Percentiles rank a stretch among this genome's conserved stretches.
phyloP scores from a whole-genome alignment of 23 tunicate genomes.

The Styela clava region DNA sequence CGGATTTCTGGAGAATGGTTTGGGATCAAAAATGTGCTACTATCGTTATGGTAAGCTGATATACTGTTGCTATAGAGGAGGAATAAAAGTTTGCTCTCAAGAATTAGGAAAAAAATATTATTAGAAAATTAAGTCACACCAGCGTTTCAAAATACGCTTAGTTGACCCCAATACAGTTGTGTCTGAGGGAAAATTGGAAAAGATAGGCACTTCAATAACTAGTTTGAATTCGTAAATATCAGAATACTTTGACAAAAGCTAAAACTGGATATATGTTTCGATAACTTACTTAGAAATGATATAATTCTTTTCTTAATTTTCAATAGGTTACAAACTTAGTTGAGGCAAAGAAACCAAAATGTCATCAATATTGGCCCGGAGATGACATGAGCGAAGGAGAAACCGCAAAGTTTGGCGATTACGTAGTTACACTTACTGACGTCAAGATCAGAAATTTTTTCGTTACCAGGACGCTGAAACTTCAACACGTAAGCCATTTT shows the following conservation, averaged over 20 bases:
- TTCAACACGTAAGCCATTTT: slow-evolving; percentile 54
- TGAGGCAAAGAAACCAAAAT: slow-evolving; percentile 52
- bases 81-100: no score
- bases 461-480: slow-evolving; percentile 40
- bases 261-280: no score
- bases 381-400: slow-evolving; percentile 5
- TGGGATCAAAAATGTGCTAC: slow-evolving; percentile 75
- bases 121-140: no score
- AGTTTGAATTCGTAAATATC: no score
- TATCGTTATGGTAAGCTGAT: slow-evolving; percentile 61
- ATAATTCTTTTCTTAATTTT: no score
- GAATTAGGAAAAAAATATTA: no score
- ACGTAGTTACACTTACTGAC: slow-evolving; percentile 37
- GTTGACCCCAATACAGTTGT: no score
- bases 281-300: no score
- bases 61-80: neutral
- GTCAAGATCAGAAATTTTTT: slow-evolving; percentile 49
- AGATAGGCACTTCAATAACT: no score
- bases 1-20: slow-evolving; percentile 84
- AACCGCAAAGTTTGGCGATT: slow-evolving; percentile 39
- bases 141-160: no score
- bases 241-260: no score
- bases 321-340: slow-evolving; percentile 66
- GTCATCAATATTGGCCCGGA: slow-evolving; percentile 89
- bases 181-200: no score